Conservation (phyloP, 2,888 invertebrate genomes). For the Peribatodes rhomboidaria region DNA sequence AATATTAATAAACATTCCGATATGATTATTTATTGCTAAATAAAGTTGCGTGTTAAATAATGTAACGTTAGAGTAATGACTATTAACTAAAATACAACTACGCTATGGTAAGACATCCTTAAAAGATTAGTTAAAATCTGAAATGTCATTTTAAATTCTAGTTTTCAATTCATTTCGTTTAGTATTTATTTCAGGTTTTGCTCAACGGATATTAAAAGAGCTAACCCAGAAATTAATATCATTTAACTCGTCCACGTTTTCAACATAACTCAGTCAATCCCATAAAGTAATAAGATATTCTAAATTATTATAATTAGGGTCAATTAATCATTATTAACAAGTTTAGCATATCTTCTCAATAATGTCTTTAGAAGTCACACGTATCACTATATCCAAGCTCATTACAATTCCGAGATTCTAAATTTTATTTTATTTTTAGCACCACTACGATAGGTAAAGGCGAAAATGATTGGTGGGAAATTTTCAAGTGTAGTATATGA, state of each 20-base stretch:
- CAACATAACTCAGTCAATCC: constrained; percentile 41
- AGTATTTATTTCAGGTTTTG: constrained; percentile 21
- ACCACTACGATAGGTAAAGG: constrained; percentile 57
- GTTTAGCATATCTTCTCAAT: constrained; percentile 19
- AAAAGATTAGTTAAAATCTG: constrained; percentile 45
- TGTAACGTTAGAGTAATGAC: constrained; percentile 61
- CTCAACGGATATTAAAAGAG: constrained; percentile 13
- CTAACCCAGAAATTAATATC: constrained; percentile 32
- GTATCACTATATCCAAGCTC: constrained; percentile 44
- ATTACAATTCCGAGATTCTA: constrained; percentile 40
- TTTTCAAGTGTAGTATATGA: constrained; percentile 4
- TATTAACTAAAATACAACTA: constrained; percentile 62
- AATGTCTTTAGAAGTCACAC: constrained; percentile 29
- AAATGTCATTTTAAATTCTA: constrained; percentile 35
- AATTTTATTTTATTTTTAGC: constrained; percentile 50
- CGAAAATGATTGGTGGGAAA: constrained; percentile 59
- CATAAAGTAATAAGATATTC: constrained; percentile 19
- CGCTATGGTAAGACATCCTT: constrained; percentile 71
- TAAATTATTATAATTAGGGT: too few relatives aligned
- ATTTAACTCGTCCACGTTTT: constrained; percentile 27
- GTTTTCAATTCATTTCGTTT: constrained; percentile 14
- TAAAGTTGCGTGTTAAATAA: constrained; percentile 71
- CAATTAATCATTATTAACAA: not conserved
- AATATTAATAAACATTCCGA: constrained; percentile 62
- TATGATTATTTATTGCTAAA: constrained; percentile 60